Conservation (phyloP, 2,113 vertebrate genomes). For the Diadophis punctatus region DNA sequence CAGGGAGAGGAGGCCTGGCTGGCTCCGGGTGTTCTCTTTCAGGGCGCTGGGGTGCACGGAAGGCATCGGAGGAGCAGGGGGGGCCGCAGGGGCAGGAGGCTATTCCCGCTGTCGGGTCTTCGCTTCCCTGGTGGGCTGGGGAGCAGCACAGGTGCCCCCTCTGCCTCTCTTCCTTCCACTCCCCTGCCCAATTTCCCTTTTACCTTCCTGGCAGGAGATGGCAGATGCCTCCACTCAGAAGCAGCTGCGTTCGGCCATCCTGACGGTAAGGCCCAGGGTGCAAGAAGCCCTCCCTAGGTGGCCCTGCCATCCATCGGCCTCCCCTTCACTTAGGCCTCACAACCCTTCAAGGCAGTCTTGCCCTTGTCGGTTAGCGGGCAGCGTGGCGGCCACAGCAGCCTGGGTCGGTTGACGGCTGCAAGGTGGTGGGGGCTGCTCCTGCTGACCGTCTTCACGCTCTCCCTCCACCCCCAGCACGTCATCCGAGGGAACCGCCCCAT, state of each 20-base stretch:
- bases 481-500: constrained; percentile 97
- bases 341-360: background rate
- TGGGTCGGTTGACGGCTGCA: background rate
- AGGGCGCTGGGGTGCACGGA: background rate
- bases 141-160: background rate
- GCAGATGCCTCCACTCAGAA: constrained; percentile 95
- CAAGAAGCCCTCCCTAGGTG: too few species aligned
- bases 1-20: constrained; percentile 24
- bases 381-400: background rate
- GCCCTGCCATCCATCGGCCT: background rate
- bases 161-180: background rate
- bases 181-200: constrained; percentile 20
- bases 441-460: background rate
- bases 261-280: constrained; percentile 83
- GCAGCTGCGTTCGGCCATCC: constrained; percentile 94
- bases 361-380: background rate
- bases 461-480: constrained; percentile 78
- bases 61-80: too few species aligned
- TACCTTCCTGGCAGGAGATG: constrained; percentile 81
- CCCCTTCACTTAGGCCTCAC: background rate
- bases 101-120: background rate
- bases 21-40: background rate
- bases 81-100: background rate
- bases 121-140: background rate
- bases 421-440: background rate